Base-by-base conservation (phyloP, 2,113 vertebrate genomes). In the Marcusenius ussheri region DNA sequence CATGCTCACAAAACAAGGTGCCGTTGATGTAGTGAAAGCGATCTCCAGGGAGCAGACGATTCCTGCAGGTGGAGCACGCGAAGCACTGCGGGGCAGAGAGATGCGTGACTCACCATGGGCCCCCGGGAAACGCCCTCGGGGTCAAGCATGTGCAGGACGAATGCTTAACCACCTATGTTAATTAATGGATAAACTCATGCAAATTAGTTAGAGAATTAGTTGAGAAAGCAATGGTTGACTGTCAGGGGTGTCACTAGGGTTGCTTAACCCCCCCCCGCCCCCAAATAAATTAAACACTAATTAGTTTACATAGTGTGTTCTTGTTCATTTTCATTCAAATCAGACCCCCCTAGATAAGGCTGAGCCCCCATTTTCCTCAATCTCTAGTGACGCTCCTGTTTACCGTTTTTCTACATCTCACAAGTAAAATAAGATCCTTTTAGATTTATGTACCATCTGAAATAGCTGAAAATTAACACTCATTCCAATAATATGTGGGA, bases 1-100 rank as follows among this genome's bases (percentile, higher is more conserved):
- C 98, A 95, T 99, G 98, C 97, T 99, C 98, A 93, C 98, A 99
- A 96, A 99, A 99, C 97, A 99, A 97, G 97, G 97, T 99, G 97
- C 98, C 98, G 95, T 99, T 99, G 97, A 99, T 98, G 97, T 99
- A 99, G 97, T 99, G 98, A 96, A 99, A 99, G 95, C 98, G 96
- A 94, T 99, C 98, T 92, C 98, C 98, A 0, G 98, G 98, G 95
- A 99, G 97, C 92, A 99, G 97, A 94, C 98, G 97, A 96, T 99
- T 99, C 97, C 98, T 98, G 97, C 98, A 99, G 97, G 98, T 99
- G 95, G 98, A 98, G 97, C 98, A 99, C 51, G 98, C 98, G 95
- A 99, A 99, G 97, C 98, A 99, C 98, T 99, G 96, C 15, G 87
- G 93, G 58, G 39, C 42, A 84, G 42, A 80, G 35, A 42, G 62